Evolutionary conservation across 30 jellyfish, hydroid and myxozoan genomes (phyloP).

Genomic region (Nemopilema nomurai): DNA sequence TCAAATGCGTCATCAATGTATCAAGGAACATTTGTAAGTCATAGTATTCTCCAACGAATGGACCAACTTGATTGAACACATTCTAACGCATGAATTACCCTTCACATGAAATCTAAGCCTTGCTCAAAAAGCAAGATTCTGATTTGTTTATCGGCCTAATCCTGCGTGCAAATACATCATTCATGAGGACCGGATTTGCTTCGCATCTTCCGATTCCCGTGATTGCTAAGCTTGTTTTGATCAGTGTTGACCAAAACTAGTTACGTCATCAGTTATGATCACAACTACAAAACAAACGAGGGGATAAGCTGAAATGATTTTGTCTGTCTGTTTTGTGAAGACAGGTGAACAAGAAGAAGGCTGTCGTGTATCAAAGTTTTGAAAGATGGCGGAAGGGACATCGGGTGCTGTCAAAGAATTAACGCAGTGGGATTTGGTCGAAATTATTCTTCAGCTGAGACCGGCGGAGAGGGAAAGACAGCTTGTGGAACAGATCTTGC

Average conservation of each 20-base stretch:
- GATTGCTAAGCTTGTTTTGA: too few species aligned
- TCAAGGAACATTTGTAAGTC: too few species aligned
- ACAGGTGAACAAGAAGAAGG: background rate
- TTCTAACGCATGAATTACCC: too few species aligned
- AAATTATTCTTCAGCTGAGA: constrained; percentile 35
- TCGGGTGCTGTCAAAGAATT: background rate
- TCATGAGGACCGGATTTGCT: too few species aligned
- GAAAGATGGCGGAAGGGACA: background rate
- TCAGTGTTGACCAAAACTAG: background rate
- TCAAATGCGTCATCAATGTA: too few species aligned
- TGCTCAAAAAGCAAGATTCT: too few species aligned
- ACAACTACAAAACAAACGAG: background rate
- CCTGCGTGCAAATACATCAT: too few species aligned
- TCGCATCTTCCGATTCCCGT: too few species aligned
- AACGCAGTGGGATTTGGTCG: constrained; percentile 77
- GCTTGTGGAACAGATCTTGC: constrained; percentile 44
- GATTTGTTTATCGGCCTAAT: too few species aligned
- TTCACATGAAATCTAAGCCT: too few species aligned
- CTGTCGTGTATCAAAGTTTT: background rate
- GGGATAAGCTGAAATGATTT: background rate
- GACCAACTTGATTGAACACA: too few species aligned
- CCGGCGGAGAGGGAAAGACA: constrained; percentile 54
- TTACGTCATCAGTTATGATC: background rate
- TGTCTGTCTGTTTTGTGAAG: background rate
- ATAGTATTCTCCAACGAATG: too few species aligned